Evolutionary conservation across 2,797 vertebrate species (phyloP).

Genomic region (Pteropus rufus): DNA sequence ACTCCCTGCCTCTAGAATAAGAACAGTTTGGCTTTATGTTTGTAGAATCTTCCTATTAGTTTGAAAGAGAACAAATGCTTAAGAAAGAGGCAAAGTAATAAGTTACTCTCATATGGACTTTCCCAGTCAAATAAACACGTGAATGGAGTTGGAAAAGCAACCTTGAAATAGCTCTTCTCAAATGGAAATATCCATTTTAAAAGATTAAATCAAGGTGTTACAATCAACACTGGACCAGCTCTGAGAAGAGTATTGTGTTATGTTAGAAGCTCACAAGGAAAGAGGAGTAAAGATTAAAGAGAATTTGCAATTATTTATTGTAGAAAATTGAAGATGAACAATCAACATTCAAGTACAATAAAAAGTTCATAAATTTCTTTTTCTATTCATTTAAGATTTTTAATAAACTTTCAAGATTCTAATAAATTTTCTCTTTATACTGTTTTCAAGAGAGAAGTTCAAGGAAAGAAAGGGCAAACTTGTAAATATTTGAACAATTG

Average conservation of each 20-base stretch:
- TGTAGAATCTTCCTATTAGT: conserved; percentile 57
- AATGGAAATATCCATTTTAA: conserved; percentile 36
- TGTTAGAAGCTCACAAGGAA: background rate
- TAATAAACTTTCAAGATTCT: background rate
- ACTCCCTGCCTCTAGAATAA: conserved; percentile 30
- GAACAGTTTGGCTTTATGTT: conserved; percentile 61
- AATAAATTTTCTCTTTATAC: background rate
- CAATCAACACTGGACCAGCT: background rate
- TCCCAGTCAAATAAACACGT: conserved; percentile 11
- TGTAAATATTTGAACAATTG: conserved; percentile 23
- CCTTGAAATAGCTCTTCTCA: background rate
- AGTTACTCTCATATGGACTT: conserved; percentile 13
- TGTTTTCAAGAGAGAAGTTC: background rate
- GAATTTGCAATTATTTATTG: background rate
- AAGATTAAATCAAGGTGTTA: background rate
- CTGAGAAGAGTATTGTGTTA: background rate
- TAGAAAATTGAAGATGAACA: background rate
- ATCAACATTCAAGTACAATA: background rate
- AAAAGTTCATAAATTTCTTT: background rate
- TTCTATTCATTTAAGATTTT: conserved; percentile 30
- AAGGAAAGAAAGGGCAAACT: background rate
- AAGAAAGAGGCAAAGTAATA: conserved; percentile 22
- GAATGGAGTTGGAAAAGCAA: conserved; percentile 10
- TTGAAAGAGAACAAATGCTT: conserved; percentile 49
- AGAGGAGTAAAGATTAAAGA: background rate